Percentiles rank a stretch among this genome's conserved stretches.
These are phyloP conservation scores for Zoroaster sp. DNA, from an alignment of 53 echinoderm and acorn worm species.

Conservation along the genomic window DNA sequence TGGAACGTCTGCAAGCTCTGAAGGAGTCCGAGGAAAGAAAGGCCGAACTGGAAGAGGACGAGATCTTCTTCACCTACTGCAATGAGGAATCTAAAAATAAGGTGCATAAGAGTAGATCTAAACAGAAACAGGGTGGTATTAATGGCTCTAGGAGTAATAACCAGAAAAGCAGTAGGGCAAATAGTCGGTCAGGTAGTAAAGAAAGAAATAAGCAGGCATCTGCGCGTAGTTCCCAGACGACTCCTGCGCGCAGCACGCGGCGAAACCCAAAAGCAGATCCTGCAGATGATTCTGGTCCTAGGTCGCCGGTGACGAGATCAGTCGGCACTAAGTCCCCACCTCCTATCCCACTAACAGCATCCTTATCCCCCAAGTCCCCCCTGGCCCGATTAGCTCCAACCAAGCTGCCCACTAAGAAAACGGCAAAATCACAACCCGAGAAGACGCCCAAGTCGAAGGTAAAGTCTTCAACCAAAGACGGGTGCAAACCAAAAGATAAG, in stretches of 20 bases:
- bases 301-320: conserved; percentile 38
- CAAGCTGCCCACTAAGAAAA: not conserved
- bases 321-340: conserved; percentile 32
- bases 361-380: conserved; percentile 31
- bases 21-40: conserved; percentile 90
- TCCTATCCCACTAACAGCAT: conserved; percentile 13
- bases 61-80: conserved; percentile 90
- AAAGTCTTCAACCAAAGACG: not conserved
- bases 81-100: conserved; percentile 93
- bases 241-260: conserved; percentile 43
- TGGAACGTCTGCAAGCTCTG: conserved; percentile 84
- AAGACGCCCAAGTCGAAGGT: not conserved
- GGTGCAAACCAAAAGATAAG: not conserved
- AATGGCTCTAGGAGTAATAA: conserved; percentile 17
- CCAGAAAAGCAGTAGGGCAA: conserved; percentile 66
- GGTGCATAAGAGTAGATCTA: conserved; percentile 92
- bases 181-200: conserved; percentile 52
- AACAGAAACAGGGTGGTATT: conserved; percentile 43
- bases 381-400: conserved; percentile 37
- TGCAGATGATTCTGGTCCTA: conserved; percentile 28
- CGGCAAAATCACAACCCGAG: not conserved
- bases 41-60: conserved; percentile 95
- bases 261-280: conserved; percentile 40
- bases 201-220: not conserved
- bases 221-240: not conserved